Evolutionary conservation across 2,113 vertebrate species (phyloP).

Genomic region (Heterotilapia buettikoferi): DNA sequence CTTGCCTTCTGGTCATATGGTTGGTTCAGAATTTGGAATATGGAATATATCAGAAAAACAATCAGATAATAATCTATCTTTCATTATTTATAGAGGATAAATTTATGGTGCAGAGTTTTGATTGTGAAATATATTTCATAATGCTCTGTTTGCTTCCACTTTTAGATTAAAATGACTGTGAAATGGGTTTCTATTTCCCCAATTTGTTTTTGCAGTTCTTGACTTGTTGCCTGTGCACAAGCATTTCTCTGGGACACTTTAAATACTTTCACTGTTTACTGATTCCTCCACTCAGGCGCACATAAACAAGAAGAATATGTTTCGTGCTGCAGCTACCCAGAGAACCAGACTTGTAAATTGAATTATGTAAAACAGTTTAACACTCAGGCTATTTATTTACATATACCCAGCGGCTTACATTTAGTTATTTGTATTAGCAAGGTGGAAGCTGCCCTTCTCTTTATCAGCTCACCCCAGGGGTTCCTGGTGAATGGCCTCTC

Average conservation of each 20-base stretch:
- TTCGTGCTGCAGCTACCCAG: neutral
- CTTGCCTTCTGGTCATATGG: neutral
- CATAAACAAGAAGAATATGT: neutral
- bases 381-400: neutral
- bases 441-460: neutral
- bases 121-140: neutral
- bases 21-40: neutral
- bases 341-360: neutral
- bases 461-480: conserved; percentile 31
- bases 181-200: neutral
- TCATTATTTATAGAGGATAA: neutral
- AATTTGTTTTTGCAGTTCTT: neutral
- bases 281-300: neutral
- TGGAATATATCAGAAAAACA: neutral
- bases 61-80: neutral
- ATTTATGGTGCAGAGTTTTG: neutral
- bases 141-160: neutral
- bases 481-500: neutral
- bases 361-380: neutral
- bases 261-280: neutral
- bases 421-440: neutral
- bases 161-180: neutral
- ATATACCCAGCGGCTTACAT: neutral
- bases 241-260: neutral
- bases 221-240: neutral